phyloP scores from a whole-genome alignment of 2,113 vertebrate species.

The Scolopax mira region DNA sequence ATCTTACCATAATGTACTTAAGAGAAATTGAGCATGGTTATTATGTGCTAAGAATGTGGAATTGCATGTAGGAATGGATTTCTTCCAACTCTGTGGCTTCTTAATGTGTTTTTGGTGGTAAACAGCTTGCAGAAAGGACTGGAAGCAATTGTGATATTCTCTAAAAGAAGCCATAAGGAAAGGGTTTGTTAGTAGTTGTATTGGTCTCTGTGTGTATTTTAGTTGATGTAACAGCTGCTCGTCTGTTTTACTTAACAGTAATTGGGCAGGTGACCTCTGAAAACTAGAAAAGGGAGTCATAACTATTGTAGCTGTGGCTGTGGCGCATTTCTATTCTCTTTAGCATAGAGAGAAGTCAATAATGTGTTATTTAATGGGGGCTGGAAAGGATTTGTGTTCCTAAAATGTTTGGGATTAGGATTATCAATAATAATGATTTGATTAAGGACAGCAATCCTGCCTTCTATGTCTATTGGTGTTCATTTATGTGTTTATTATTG shows the following conservation, averaged over 20 bases:
- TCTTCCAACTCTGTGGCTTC: neutral
- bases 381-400: neutral
- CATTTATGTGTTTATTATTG: neutral
- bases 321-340: neutral
- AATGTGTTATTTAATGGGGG: neutral
- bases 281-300: neutral
- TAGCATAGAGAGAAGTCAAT: neutral
- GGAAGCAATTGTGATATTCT: neutral
- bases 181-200: neutral
- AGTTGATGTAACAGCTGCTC: neutral
- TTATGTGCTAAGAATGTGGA: neutral
- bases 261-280: neutral
- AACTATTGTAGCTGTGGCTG: neutral
- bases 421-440: neutral
- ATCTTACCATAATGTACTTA: fast-evolving
- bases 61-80: neutral
- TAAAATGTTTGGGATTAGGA: neutral
- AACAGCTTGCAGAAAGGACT: neutral
- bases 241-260: neutral
- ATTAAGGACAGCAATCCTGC: neutral
- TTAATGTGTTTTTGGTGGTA: neutral
- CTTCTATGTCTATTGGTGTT: neutral
- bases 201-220: neutral
- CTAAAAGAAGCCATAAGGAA: neutral
- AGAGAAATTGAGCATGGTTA: neutral